Percentiles rank a stretch among this genome's conserved stretches.
These are phyloP conservation scores for Phymastichus coffea DNA, from an alignment of 1,140 invertebrate genomes.

Conservation along the genomic window DNA sequence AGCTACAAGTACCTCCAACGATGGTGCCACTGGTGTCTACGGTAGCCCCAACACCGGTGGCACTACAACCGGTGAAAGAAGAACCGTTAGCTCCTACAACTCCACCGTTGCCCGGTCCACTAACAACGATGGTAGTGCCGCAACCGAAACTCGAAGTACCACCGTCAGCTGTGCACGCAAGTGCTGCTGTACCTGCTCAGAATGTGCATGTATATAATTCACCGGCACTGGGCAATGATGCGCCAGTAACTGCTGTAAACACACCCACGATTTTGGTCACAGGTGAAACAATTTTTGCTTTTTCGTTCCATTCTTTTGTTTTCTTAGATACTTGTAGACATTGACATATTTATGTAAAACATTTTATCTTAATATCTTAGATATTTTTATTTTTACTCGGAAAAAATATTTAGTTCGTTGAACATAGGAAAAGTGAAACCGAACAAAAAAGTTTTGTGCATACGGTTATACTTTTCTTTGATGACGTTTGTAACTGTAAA, in stretches of 20 bases:
- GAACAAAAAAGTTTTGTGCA: no score
- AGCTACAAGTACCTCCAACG: background rate
- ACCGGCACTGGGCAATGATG: slow-evolving; percentile 31
- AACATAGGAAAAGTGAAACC: no score
- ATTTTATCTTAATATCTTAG: no score
- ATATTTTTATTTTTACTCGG: no score
- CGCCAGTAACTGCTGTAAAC: slow-evolving; percentile 29
- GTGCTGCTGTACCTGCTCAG: slow-evolving; percentile 22
- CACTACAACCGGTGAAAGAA: background rate
- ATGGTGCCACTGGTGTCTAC: background rate
- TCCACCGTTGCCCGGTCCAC: slow-evolving; percentile 42
- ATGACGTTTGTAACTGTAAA: no score
- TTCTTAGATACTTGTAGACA: no score
- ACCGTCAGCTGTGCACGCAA: background rate
- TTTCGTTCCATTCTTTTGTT: no score
- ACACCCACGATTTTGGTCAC: slow-evolving; percentile 22
- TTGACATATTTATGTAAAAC: no score
- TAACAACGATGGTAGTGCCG: background rate
- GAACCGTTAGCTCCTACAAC: slow-evolving; percentile 28
- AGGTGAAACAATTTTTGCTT: slow-evolving; percentile 10
- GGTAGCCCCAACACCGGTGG: background rate
- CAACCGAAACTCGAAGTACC: background rate
- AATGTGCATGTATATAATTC: slow-evolving; percentile 43
- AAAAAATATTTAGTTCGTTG: no score
- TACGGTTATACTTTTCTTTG: no score